Base-by-base conservation (phyloP, 1,140 invertebrate species). In the Proctacanthus coquilletti region DNA sequence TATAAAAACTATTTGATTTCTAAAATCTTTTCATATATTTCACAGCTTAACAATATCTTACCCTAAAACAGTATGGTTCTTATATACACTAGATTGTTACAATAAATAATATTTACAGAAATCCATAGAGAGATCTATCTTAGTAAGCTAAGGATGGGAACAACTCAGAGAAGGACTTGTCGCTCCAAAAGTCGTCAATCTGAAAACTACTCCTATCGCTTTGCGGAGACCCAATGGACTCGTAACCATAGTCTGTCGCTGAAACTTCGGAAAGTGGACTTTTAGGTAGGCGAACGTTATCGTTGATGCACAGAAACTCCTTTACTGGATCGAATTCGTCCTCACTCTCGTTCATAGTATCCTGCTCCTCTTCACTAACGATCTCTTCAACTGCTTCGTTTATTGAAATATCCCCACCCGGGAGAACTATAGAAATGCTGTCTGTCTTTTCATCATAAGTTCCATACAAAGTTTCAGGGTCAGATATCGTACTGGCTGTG, bases 401-500 rank as follows among this genome's bases (percentile, higher is more conserved):
- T 2, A 70, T 49, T 2, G 60, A 57, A 38, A 72, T 66, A 18
- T 75, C 68, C 45, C 73, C 71, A 25, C 68, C 70, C 3, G 71
- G 66, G 45, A 79, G 72, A 35, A 80, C 68, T 2, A 83, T 74
- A 0, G 76, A 80, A 18, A 81, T 71, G 34, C 73, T 77, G 48
- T 81, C 77, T 3, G 72, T 75, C 32, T 65, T 66, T 49, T 79
- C 76, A 50, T 80, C 74, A 39, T 73, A 76, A 20, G 72, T 79
- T 10, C 75, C 75, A 39, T 76, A 79, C 30, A 80, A 73, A 21
- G 70, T 67, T 42, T 74, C 65, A 18, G 68, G 56, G 18, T 67
- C 60, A 38, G 66, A 61, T 15, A 50, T 41, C 18, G 57, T 48
- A 35, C 60, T 57, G 39, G n/a, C 47, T 19, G 21, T 43, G 39